Evolutionary conservation across 1,140 invertebrate species (phyloP).

Genomic region (Drosophila rufa): DNA sequence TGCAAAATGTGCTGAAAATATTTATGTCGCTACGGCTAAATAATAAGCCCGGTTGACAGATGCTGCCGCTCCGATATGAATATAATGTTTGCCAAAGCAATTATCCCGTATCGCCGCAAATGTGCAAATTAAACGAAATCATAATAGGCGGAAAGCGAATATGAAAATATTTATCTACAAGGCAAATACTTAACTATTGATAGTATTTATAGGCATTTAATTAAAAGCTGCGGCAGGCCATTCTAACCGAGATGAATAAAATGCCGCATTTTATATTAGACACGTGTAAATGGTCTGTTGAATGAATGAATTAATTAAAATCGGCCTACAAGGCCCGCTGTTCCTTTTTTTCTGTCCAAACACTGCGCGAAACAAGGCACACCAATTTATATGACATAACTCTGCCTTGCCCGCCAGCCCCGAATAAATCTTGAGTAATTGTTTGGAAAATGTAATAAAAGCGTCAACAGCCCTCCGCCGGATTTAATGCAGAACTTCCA

Average conservation of each 20-base stretch:
- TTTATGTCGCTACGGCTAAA: slow-evolving; percentile 31
- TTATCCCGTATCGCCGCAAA: slow-evolving; percentile 29
- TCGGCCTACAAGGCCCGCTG: no score
- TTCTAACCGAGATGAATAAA: background rate
- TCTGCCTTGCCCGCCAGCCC: background rate
- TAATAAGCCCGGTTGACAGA: slow-evolving; percentile 41
- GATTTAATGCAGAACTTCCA: slow-evolving; percentile 45
- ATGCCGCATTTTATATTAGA: background rate
- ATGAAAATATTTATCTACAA: slow-evolving; percentile 22
- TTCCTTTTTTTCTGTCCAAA: background rate
- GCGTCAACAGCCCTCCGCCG: slow-evolving; percentile 50
- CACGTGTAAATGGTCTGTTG: background rate
- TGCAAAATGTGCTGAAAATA: slow-evolving; percentile 29
- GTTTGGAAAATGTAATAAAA: slow-evolving; percentile 69
- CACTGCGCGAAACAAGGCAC: background rate
- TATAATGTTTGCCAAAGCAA: slow-evolving; percentile 48
- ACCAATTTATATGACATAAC: background rate
- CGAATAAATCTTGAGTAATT: slow-evolving; percentile 45
- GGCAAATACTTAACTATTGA: slow-evolving; percentile 15
- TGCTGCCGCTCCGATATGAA: slow-evolving; percentile 28
- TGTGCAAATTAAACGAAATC: slow-evolving; percentile 15
- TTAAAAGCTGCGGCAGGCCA: slow-evolving; percentile 22
- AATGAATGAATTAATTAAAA: slow-evolving; percentile 15
- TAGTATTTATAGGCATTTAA: slow-evolving; percentile 27
- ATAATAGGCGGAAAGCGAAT: slow-evolving; percentile 21